Evolutionary conservation across 92 coral and sea anemone species (phyloP).

Genomic region (Nematostella vectensis): DNA sequence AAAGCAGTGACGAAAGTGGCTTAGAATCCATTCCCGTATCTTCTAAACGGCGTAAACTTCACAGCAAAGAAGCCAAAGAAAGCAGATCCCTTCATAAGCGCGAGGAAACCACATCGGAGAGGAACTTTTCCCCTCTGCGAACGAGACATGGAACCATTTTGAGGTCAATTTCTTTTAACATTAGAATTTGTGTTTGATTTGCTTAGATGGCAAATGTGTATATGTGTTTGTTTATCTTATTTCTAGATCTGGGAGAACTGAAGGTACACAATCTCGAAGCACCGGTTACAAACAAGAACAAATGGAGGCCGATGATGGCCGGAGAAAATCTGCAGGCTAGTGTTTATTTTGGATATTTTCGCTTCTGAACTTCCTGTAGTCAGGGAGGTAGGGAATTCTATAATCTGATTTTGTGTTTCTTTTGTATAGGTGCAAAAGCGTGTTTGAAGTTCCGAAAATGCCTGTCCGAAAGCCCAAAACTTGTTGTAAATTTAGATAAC

Average conservation of each 20-base stretch:
- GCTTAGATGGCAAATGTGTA: background rate
- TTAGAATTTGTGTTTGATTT: background rate
- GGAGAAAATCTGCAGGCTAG: too few relatives aligned
- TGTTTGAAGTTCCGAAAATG: background rate
- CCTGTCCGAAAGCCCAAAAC: background rate
- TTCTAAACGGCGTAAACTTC: constrained; percentile 43
- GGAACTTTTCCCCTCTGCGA: constrained; percentile 19
- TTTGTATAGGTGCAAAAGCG: background rate
- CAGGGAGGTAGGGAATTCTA: too few relatives aligned
- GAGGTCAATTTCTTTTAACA: too few relatives aligned
- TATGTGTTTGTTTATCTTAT: background rate
- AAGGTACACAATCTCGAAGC: constrained; percentile 3
- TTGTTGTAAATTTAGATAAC: constrained; percentile 6
- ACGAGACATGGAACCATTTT: constrained; percentile 23
- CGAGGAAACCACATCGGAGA: background rate
- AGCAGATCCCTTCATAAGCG: constrained; percentile 1
- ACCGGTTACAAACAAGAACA: too few relatives aligned
- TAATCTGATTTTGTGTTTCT: too few relatives aligned
- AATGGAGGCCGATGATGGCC: too few relatives aligned
- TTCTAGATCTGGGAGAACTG: background rate
- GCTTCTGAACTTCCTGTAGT: too few relatives aligned
- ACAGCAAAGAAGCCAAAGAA: constrained; percentile 8
- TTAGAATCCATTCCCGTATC: constrained; percentile 31
- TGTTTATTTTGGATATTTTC: too few relatives aligned
- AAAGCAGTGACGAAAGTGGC: constrained; percentile 69